Evolutionary conservation across 2,797 vertebrate genomes (phyloP).

Genomic region (Sebastes jordani): DNA sequence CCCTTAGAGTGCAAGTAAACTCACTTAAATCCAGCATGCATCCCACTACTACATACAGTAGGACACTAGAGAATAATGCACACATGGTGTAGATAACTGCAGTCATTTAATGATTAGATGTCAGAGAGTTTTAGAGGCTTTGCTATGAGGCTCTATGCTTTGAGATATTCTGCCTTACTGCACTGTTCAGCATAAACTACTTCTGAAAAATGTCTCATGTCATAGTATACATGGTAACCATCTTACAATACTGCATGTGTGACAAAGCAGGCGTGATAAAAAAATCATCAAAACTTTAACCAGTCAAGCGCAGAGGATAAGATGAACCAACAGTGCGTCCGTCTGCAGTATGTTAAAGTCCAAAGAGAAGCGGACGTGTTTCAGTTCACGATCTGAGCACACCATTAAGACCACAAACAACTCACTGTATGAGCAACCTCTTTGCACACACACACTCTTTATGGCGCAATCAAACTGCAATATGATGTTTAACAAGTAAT

Average conservation of each 20-base stretch:
- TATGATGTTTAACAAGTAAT: slow-evolving; percentile 15
- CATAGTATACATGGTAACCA: background rate
- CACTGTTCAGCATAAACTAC: background rate
- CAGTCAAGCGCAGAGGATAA: background rate
- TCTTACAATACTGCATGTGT: background rate
- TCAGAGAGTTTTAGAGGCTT: background rate
- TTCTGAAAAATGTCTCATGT: background rate
- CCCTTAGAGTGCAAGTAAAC: background rate
- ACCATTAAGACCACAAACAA: background rate
- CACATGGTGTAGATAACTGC: background rate
- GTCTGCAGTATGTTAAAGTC: background rate
- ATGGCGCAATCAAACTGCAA: slow-evolving; percentile 31
- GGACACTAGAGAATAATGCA: background rate
- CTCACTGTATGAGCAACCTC: too few relatives aligned
- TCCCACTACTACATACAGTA: background rate
- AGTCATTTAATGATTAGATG: slow-evolving; percentile 2
- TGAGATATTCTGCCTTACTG: background rate
- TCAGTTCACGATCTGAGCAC: slow-evolving; percentile 4
- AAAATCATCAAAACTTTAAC: too few relatives aligned
- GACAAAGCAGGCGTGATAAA: background rate
- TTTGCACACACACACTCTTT: slow-evolving; percentile 1
- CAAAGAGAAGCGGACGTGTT: slow-evolving; percentile 43
- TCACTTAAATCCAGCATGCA: background rate
- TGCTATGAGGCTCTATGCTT: background rate
- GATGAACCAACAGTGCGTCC: background rate